Percentiles rank a stretch among this genome's conserved stretches.
Conservation (phyloP, 2,888 invertebrate genomes). For the Synanthedon formicaeformis region DNA sequence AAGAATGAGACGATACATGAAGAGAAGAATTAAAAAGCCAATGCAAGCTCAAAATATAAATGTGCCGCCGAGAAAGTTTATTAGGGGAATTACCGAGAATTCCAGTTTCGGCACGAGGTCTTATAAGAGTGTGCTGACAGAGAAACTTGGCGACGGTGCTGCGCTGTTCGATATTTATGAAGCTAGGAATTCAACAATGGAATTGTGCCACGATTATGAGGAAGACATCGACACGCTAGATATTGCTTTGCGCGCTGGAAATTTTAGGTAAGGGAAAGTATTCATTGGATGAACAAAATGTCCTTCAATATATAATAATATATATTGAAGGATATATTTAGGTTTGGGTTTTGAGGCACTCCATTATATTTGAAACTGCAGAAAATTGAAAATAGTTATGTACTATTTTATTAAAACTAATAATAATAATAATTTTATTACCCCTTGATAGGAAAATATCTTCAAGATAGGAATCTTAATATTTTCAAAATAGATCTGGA, state of each 20-base stretch:
- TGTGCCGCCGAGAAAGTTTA: constrained; percentile 48
- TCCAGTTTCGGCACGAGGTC: constrained; percentile 59
- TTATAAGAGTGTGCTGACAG: constrained; percentile 52
- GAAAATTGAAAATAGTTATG: too few relatives aligned
- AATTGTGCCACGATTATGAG: constrained; percentile 58
- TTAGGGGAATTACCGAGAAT: constrained; percentile 36
- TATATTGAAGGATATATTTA: too few relatives aligned
- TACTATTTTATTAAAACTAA: too few relatives aligned
- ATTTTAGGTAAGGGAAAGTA: constrained; percentile 48
- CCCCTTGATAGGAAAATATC: too few relatives aligned
- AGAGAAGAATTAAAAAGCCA: constrained; percentile 37
- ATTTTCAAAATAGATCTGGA: too few relatives aligned
- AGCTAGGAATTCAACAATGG: constrained; percentile 58
- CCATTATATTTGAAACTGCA: too few relatives aligned
- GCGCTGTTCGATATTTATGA: constrained; percentile 60
- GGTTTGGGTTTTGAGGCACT: too few relatives aligned
- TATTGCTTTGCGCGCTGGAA: constrained; percentile 63
- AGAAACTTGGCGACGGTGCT: constrained; percentile 50
- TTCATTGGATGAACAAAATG: too few relatives aligned
- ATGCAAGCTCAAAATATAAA: constrained; percentile 28
- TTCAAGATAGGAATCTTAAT: too few relatives aligned
- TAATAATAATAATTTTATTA: too few relatives aligned
- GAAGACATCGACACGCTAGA: constrained; percentile 62
- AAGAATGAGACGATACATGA: constrained; percentile 70
- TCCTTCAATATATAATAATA: too few relatives aligned